Base-by-base conservation (phyloP, 2,797 vertebrate genomes). In the Catamblyrhynchus diadema region DNA sequence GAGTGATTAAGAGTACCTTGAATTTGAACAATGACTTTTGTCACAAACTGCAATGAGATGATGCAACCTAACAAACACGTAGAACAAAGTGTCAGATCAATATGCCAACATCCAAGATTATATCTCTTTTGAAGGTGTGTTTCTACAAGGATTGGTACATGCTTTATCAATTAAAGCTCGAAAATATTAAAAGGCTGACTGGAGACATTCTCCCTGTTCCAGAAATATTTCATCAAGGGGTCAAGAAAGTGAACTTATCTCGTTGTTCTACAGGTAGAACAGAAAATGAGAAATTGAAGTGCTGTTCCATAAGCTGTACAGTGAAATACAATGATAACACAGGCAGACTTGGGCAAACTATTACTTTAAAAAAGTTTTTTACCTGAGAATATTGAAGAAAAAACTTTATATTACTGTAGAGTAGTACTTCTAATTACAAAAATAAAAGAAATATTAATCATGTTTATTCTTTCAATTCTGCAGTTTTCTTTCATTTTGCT, bases 221-320 rank as follows among this genome's bases (percentile, higher is more conserved):
- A 93, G 45, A 93, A 94, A 86, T 59, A 65, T 28, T 57, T 74
- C 10, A 25, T 86, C 41, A 75, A 57, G 17, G 16, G 13, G 7
- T 88, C 57, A 91, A 71, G 28, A 77, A 17, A 24, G 6, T 18
- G 7, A 73, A 32, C 3, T 47, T 21, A 21, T 2, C 4, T 25
- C 59, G n/a, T 54, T 78, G 35, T 37, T 83, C 54, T 75, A 33
- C 5, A 78, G 8, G 21, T 17, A 78, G 18, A 73, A 87, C 2
- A 80, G 70, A 48, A 48, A 71, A 19, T 3, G 7, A 86, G 27
- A 91, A 79, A 79, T 9, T n/a, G 17, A 78, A 81, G 14, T 32
- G 20, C 12, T 51, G 14, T 48, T 74, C 33, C 28, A 57, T 2
- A 8, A 73, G 12, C 12, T 41, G 11, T 19, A 39, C 23, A 56